Conservation (phyloP, 2,113 vertebrate species). For the Saimiri boliviensis region DNA sequence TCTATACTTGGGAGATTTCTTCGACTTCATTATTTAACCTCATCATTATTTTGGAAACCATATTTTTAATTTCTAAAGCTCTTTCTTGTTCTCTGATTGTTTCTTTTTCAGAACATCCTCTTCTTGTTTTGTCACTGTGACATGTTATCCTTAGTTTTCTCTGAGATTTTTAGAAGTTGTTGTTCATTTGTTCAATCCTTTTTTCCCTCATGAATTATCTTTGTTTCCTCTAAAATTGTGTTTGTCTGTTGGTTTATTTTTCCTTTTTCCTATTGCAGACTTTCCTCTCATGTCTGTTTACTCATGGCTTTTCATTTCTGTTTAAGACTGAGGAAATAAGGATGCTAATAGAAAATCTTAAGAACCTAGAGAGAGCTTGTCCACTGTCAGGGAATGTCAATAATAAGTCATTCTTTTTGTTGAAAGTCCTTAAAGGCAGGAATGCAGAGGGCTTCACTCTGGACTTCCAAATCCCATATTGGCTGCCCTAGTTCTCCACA, state of each 20-base stretch:
- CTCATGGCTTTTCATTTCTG: not conserved
- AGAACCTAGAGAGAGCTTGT: not conserved
- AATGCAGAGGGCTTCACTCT: not conserved
- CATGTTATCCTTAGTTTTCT: not conserved
- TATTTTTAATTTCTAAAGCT: constrained; percentile 22
- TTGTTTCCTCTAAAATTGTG: not conserved
- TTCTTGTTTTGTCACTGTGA: not conserved
- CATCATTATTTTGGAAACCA: not conserved
- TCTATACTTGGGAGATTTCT: not conserved
- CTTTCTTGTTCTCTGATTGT: not conserved
- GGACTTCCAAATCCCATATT: not conserved
- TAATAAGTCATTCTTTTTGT: not conserved
- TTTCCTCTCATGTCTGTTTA: not conserved
- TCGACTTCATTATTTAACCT: not conserved
- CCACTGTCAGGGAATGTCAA: not conserved
- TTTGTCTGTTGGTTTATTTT: not conserved
- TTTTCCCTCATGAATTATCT: not conserved
- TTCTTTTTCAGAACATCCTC: not conserved
- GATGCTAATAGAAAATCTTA: not conserved
- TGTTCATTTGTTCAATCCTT: not conserved
- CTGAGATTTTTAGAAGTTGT: not conserved
- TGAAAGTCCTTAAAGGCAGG: not conserved
- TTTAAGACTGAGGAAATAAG: not conserved
- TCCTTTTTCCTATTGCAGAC: not conserved
- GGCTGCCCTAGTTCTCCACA: not conserved